Evolutionary conservation across 1,140 invertebrate species (phyloP).

Genomic region (Gryllus bimaculatus): DNA sequence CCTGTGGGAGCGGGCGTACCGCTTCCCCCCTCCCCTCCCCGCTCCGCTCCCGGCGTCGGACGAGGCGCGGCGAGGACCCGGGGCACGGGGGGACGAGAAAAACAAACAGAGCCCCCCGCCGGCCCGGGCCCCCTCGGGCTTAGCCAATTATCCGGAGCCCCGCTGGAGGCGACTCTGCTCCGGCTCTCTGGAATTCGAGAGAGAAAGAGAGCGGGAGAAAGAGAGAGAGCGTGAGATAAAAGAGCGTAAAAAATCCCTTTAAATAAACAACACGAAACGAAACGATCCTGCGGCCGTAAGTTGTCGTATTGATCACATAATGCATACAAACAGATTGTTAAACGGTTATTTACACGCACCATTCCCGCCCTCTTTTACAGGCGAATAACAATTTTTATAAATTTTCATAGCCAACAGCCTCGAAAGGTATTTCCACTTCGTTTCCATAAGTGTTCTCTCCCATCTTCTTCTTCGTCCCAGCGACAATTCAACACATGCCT

Average conservation of each 20-base stretch:
- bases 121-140: conserved; percentile 17
- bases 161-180: conserved; percentile 17
- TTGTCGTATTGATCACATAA: conserved; percentile 19
- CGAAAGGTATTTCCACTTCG: not conserved
- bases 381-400: not conserved
- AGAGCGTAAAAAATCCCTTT: not conserved
- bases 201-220: not conserved
- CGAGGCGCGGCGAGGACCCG: not conserved
- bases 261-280: not conserved
- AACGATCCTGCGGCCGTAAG: conserved; percentile 6
- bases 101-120: conserved; percentile 21
- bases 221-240: not conserved
- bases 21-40: no score
- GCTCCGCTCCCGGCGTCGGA: no score
- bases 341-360: conserved; percentile 15
- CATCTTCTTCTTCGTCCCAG: not conserved
- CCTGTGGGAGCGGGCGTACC: no score
- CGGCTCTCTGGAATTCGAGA: not conserved
- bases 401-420: not conserved
- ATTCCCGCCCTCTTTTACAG: not conserved
- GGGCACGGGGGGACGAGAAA: conserved; percentile 11
- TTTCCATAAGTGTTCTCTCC: not conserved
- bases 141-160: conserved; percentile 20
- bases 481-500: not conserved
- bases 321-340: conserved; percentile 20